phyloP scores from a whole-genome alignment of 2,797 vertebrate genomes.

The Dicrostonyx torquatus region DNA sequence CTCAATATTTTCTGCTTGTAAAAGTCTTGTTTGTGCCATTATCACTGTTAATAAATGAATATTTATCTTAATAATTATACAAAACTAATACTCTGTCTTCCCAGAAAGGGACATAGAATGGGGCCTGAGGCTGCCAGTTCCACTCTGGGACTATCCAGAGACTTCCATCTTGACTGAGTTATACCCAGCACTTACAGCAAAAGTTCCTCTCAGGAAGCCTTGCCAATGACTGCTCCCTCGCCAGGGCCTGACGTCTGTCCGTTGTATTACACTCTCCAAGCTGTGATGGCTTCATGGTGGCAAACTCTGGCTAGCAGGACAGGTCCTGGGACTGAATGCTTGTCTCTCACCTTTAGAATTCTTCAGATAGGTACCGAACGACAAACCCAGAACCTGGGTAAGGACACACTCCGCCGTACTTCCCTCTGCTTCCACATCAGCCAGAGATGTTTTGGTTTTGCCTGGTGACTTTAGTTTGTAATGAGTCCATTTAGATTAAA shows the following conservation, averaged over 20 bases:
- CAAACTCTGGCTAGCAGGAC: not conserved
- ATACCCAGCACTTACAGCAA: slow-evolving; percentile 39
- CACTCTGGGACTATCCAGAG: slow-evolving; percentile 7
- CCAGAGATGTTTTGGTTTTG: not conserved
- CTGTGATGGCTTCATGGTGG: slow-evolving; percentile 58
- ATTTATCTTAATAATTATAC: slow-evolving; percentile 61
- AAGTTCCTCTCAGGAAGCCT: slow-evolving; percentile 59
- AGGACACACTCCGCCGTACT: not conserved
- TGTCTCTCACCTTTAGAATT: slow-evolving; percentile 53
- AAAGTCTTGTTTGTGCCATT: slow-evolving; percentile 14
- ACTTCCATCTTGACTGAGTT: slow-evolving; percentile 71
- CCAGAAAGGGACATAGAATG: not conserved
- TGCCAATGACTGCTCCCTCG: slow-evolving; percentile 48
- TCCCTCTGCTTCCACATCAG: not conserved
- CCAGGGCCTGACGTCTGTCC: slow-evolving; percentile 68
- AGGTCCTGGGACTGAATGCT: not conserved
- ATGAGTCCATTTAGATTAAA: not conserved
- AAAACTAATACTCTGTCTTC: slow-evolving; percentile 48
- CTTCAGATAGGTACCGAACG: slow-evolving; percentile 51
- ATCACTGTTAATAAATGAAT: slow-evolving; percentile 52
- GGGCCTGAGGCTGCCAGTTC: not conserved
- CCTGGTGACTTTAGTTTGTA: not conserved
- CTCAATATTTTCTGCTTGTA: slow-evolving; percentile 23
- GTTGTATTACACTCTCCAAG: slow-evolving; percentile 58
- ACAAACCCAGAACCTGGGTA: not conserved